Base-by-base conservation (phyloP, 1,140 invertebrate genomes). In the Drosophila orosa region DNA sequence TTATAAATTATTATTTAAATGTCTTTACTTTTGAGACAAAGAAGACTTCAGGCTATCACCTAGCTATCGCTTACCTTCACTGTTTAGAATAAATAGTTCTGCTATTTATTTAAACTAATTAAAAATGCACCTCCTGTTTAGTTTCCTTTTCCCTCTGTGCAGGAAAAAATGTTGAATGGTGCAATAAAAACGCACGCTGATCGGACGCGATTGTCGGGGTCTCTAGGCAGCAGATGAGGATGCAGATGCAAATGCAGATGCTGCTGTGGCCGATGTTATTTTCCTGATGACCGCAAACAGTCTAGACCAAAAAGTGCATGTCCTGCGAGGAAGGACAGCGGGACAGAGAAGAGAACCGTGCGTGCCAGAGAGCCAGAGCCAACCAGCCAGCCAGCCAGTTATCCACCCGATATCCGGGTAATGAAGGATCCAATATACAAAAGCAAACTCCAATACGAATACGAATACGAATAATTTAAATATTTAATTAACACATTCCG, bases 401-500 rank as follows among this genome's bases (percentile, higher is more conserved):
- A 9, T 5, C 71, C 22, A 29, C 39, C 35, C 57, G 52, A 82
- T 74, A 72, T 59, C 55, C 60, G 37, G 45, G 63, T 78, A 60
- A 74, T 63, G 80, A 65, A 73, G 69, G 71, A 75, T 63, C 50
- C 40, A 40, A 33, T 33, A 54, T 56, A 52, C 39, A 29, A 42
- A 52, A 13, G 22, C 45, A 22, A 37, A n/a, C 58, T 25, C 35
- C 56, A 59, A 57, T 17, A 19, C 63, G 61, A 35, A 57, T 61
- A 39, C 58, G 50, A 63, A 59, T 61, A 24, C 60, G 57, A 89
- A 89, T 80, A 89, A 87, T 87, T 89, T 89, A 84, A 87, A 84
- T 83, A 87, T 89, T 87, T 87, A 87, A 87, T 87, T 89, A 87
- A 87, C 84, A 87, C 84, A 89, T 87, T 89, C 84, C 84, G 68